Base-by-base conservation (phyloP, 1,140 invertebrate species). In the Oncopeltus fasciatus region DNA sequence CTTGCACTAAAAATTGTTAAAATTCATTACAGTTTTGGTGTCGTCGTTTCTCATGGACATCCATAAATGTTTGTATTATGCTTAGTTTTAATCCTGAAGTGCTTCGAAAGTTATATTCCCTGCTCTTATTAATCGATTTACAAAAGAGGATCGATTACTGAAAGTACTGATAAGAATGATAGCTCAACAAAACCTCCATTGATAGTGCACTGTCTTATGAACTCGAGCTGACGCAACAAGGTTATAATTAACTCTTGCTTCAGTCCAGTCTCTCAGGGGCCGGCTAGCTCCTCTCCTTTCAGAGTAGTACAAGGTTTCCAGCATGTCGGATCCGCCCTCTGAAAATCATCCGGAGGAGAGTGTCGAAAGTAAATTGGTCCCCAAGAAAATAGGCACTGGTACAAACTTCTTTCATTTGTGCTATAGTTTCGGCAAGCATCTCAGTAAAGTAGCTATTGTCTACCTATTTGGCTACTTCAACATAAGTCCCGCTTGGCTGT, bases 401-500 rank as follows among this genome's bases (percentile, higher is more conserved):
- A 57, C 58, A 0, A 64, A 46, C 28, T 62, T 69, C 44, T 27
- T 68, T 26, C 62, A 66, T 38, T 46, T 68, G 26, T 9, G 67
- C 9, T 66, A 65, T 51, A 64, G 21, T 44, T 66, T 66, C 31
- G 31, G 47, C 8, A 69, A 68, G 59, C 67, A 78, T 72, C 66
- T 78, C 43, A 73, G 76, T 62, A 74, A 82, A 43, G 78, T 86
- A 31, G 84, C 85, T 31, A 72, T 81, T 18, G 83, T 88, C 46
- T 95, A 91, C 77, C 73, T 89, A 47, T 81, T 87, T 46, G 92
- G 91, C 8, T 92, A 92, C 70, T 85, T 88, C 80, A 83, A 88
- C 69, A 85, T 89, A 75, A 84, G 80, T 66, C 81, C 91, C 21
- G 90, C 88, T 24, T 95, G 92, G 91, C 77, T 95, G 1, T 80